phyloP scores from a whole-genome alignment of 2,888 invertebrate species.

The Caenorhabditis sp. region DNA sequence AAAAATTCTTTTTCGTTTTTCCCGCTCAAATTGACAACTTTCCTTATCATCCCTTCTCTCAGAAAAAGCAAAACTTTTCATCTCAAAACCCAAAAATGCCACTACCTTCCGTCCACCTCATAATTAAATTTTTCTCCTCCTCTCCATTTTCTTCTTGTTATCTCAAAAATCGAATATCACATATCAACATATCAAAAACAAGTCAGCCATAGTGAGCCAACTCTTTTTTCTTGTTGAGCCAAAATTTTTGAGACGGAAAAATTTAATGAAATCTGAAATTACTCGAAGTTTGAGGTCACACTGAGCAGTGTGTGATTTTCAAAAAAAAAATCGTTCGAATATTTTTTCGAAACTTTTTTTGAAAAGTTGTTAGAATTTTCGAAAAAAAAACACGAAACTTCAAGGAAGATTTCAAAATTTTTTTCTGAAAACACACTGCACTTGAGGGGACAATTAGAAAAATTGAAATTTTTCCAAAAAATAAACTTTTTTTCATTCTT shows the following conservation, averaged over 20 bases:
- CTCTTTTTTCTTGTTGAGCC: not conserved
- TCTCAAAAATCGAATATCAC: not conserved
- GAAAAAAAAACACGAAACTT: no score
- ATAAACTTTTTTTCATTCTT: not conserved
- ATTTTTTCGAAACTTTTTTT: no score
- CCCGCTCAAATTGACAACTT: no score
- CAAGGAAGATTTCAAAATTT: no score
- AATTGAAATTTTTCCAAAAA: no score
- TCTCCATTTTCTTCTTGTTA: not conserved
- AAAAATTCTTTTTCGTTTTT: no score
- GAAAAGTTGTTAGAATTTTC: no score
- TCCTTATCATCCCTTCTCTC: not conserved
- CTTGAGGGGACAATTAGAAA: no score
- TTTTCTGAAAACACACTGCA: no score
- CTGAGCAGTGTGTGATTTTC: no score
- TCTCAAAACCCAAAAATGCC: not conserved
- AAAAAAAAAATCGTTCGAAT: no score
- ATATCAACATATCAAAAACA: constrained; percentile 37
- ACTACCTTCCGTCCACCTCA: not conserved
- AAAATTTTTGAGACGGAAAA: not conserved
- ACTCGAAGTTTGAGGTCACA: not conserved
- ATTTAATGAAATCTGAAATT: not conserved
- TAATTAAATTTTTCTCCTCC: constrained; percentile 21
- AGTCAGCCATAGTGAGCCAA: constrained; percentile 1
- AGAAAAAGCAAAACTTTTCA: not conserved